Evolutionary conservation across 2,113 vertebrate genomes (phyloP), one percentile per base, ranked within the genome.

Genomic region (Callipepla californica): DNA sequence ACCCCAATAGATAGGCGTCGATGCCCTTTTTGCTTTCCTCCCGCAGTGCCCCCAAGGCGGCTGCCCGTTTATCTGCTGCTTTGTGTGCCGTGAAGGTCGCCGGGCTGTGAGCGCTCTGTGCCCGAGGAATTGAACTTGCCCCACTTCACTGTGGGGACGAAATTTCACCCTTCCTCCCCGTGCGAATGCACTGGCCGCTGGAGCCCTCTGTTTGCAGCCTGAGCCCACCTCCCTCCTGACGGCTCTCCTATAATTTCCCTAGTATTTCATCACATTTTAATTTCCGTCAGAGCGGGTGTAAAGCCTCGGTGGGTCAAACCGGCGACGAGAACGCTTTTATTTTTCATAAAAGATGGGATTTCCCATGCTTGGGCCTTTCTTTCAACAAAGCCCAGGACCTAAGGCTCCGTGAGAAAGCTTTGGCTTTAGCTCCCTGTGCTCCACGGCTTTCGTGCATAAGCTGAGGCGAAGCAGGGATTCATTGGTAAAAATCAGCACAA

Each of bases 351-450:
- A 1, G 28, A 42, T 22, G 50, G 11, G 21, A 61, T 61, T 69
- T 76, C 26, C 25, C 36, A 38, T 73, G 30, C 8, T 73, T 84
- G 94, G 91, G 83, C 89, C 91, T 94, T 89, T 73, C 32, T 7
- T 58, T 9, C 44, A n/a, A 44, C 25, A 21, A 21, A 57, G 4
- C 65, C 36, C 58, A 44, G 62, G 48, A 92, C 87, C 79, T 79
- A 87, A 94, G 91, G 92, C 76, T 89, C 77, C 75, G 20, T 63
- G 38, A 0, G 0, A 66, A 90, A 85, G 12, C 2, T 34, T 82
- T 87, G 72, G 16, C 80, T 87, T 92, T 92, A 90, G 26, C 62
- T 93, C 80, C 89, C 67, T 70, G 42, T 2, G 45, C n/a, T 93
- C 84, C 92, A 87, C 88, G 80, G 25, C 36, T 85, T 88, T 40